Base-by-base conservation (phyloP, 2,113 vertebrate species). In the Polyodon spathula region DNA sequence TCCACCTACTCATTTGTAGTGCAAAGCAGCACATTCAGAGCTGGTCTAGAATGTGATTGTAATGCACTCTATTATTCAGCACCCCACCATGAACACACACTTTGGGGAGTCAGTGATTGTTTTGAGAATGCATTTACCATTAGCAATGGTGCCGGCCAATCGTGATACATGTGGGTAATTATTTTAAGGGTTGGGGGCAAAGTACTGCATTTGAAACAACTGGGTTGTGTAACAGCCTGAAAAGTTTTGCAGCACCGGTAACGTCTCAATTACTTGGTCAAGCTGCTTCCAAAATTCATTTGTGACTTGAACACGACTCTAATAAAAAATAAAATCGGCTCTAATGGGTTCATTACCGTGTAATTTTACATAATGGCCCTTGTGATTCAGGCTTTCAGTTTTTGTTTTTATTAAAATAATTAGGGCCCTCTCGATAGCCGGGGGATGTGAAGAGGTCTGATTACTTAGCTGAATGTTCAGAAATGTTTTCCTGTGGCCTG, bases 331-430 rank as follows among this genome's bases (percentile, higher is more conserved):
- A 82, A 83, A 88, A 85, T 86, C 82, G 84, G 80, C 74, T 74
- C 84, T 87, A 86, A 85, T 84, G 82, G n/a, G 81, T 81, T 87
- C 79, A 88, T 88, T 87, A 88, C 68, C 40, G 43, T 74, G 74
- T 88, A 87, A 85, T 87, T 88, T 83, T 81, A 84, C 84, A 84
- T 86, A 86, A 87, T 84, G 81, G 86, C 84, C 79, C 85, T 84
- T 77, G 75, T 82, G 77, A 76, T 79, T 79, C 76, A 59, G 83
- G 79, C 76, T 79, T 78, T 77, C 79, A 80, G 83, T 44, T 76
- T 72, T n/a, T n/a, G n/a, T n/a, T 83, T 86, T 79, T 84, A 86
- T 88, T 87, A 87, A 74, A 68, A 76, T 83, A 88, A 87, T 88
- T 88, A 88, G 68, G 40, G 44, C 67, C 70, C 84, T 82, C 81